Evolutionary conservation across 2,113 vertebrate genomes (phyloP).

Genomic region (Myanophis thanlyinensis): DNA sequence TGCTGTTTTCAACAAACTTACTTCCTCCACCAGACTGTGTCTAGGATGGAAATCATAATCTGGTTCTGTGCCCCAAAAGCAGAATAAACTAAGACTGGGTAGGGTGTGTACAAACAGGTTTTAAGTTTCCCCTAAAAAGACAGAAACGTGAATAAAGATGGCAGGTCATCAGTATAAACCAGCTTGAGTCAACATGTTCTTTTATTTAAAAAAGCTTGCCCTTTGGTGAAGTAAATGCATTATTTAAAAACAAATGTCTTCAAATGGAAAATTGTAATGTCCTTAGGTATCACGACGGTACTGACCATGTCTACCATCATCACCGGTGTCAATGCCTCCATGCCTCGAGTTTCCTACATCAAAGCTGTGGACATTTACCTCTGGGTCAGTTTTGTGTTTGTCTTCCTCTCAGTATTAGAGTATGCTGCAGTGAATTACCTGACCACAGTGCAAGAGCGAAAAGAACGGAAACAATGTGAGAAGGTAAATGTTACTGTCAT

Average conservation of each 20-base stretch:
- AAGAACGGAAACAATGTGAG: constrained; percentile 82
- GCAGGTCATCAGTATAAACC: background rate
- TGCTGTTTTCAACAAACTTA: background rate
- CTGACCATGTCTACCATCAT: constrained; percentile 85
- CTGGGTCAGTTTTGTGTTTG: constrained; percentile 99
- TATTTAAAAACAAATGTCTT: background rate
- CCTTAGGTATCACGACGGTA: constrained; percentile 80
- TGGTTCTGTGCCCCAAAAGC: background rate
- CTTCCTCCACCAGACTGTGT: background rate
- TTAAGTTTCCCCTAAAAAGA: background rate
- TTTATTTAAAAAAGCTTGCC: background rate
- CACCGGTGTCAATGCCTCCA: constrained; percentile 95
- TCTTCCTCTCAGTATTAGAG: constrained; percentile 96
- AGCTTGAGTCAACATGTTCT: background rate
- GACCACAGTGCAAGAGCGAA: constrained; percentile 87
- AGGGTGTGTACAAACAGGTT: background rate
- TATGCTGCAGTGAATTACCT: constrained; percentile 93
- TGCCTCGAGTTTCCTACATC: constrained; percentile 97
- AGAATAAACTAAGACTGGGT: background rate
- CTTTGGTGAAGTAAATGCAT: background rate
- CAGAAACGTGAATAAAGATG: background rate
- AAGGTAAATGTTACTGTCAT: constrained; percentile 66
- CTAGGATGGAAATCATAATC: background rate
- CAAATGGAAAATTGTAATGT: constrained; percentile 1
- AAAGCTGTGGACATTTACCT: constrained; percentile 98